Evolutionary conservation across 2,888 invertebrate genomes (phyloP).

Genomic region (Gymnoscelis rufifasciata): DNA sequence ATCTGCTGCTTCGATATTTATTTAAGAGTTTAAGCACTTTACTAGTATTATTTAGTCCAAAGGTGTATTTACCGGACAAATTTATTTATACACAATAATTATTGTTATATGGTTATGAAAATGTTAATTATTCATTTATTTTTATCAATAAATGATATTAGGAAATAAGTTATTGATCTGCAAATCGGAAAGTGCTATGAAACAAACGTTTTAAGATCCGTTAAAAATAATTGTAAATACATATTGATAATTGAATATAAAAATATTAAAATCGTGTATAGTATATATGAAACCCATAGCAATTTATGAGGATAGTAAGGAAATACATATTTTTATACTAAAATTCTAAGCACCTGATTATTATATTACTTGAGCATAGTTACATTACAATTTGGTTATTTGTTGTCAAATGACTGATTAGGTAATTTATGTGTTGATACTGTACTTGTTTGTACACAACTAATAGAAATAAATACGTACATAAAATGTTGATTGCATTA

Average conservation of each 20-base stretch:
- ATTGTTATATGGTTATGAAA: no score
- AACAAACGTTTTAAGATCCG: neutral
- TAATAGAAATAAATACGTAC: no score
- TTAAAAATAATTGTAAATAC: neutral
- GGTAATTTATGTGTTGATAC: neutral
- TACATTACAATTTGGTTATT: slow-evolving; percentile 12
- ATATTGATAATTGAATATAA: neutral
- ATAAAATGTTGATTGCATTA: no score
- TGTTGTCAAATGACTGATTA: slow-evolving; percentile 26
- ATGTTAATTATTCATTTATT: no score
- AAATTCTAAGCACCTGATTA: slow-evolving; percentile 20
- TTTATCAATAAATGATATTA: no score
- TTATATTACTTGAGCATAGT: slow-evolving; percentile 5
- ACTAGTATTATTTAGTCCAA: no score
- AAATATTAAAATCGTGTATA: slow-evolving; percentile 5
- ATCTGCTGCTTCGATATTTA: no score
- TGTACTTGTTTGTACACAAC: neutral
- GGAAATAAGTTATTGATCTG: no score
- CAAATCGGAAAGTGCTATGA: neutral
- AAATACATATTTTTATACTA: slow-evolving; percentile 47
- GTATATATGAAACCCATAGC: neutral
- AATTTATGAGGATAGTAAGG: slow-evolving; percentile 22
- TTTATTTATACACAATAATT: no score
- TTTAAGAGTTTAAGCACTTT: no score
- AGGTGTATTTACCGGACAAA: no score